A percentile compares a stretch with the other conserved stretches of the same genome.
phyloP scores from a whole-genome alignment of 2,113 vertebrate genomes.

The Tylochromis polylepis region DNA sequence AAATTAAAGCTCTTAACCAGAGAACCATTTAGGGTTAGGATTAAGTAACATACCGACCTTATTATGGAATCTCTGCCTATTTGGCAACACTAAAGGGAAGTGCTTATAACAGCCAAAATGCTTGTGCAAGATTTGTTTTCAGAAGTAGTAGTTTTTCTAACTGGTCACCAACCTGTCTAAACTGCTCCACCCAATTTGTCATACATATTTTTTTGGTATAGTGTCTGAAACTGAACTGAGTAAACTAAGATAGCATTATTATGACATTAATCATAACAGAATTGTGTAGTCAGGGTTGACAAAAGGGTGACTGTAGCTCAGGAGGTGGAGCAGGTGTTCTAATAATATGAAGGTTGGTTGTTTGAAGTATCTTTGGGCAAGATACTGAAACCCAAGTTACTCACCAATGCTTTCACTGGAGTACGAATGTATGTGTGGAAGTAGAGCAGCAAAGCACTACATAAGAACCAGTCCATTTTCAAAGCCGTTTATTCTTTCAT shows the following conservation, averaged over 20 bases:
- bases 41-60: background rate
- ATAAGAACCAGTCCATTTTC: background rate
- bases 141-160: background rate
- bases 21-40: background rate
- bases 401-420: background rate
- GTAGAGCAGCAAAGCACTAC: background rate
- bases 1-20: background rate
- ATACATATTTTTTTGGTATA: background rate
- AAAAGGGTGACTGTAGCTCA: background rate
- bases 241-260: background rate
- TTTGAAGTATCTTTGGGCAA: background rate
- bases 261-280: background rate
- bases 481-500: background rate
- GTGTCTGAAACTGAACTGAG: background rate
- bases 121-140: background rate
- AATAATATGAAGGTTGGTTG: background rate
- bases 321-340: background rate
- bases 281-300: background rate
- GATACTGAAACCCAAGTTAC: background rate
- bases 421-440: background rate
- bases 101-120: background rate
- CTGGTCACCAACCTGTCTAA: background rate
- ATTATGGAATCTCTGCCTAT: background rate
- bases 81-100: background rate
- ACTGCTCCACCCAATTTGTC: background rate